These are phyloP conservation scores for Aspidiotus destructor DNA, from an alignment of 2,888 invertebrate species.

Conservation along the genomic window DNA sequence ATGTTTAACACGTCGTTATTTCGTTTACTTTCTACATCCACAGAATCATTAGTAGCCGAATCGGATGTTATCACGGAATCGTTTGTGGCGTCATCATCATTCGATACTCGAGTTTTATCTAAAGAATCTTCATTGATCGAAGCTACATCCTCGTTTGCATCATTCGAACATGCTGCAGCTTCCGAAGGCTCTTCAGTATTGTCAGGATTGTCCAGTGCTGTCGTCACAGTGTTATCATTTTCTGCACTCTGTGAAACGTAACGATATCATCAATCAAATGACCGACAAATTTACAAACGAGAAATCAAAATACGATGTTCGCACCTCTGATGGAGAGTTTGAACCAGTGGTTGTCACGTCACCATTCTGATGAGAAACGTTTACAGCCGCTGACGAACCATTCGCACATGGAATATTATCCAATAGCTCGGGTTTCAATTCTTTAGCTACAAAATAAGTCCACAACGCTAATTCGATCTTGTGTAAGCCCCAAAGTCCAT, in stretches of 20 bases:
- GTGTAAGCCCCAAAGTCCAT: slow-evolving; percentile 49
- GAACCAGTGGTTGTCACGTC: slow-evolving; percentile 34
- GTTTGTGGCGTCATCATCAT: slow-evolving; percentile 38
- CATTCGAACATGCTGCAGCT: slow-evolving; percentile 23
- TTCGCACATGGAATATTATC: slow-evolving; percentile 55
- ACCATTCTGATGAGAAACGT: slow-evolving; percentile 37
- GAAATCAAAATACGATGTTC: background rate
- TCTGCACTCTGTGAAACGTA: slow-evolving; percentile 7
- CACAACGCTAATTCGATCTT: slow-evolving; percentile 84
- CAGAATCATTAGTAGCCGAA: slow-evolving; percentile 35
- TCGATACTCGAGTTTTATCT: slow-evolving; percentile 47
- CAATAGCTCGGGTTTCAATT: slow-evolving; percentile 72
- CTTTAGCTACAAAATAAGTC: slow-evolving; percentile 82
- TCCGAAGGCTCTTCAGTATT: slow-evolving; percentile 20
- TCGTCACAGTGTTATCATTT: slow-evolving; percentile 38
- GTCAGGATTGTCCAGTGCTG: slow-evolving; percentile 25
- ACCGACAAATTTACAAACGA: background rate
- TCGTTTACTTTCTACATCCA: slow-evolving; percentile 25
- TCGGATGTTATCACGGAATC: slow-evolving; percentile 39
- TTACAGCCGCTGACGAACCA: slow-evolving; percentile 35
- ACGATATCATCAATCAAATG: background rate
- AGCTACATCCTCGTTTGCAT: slow-evolving; percentile 14
- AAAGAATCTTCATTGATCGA: slow-evolving; percentile 64
- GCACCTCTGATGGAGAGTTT: slow-evolving; percentile 32
- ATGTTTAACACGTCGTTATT: slow-evolving; percentile 23